Base-by-base conservation (phyloP, 2,888 invertebrate species). In the Heliconius aoede region DNA sequence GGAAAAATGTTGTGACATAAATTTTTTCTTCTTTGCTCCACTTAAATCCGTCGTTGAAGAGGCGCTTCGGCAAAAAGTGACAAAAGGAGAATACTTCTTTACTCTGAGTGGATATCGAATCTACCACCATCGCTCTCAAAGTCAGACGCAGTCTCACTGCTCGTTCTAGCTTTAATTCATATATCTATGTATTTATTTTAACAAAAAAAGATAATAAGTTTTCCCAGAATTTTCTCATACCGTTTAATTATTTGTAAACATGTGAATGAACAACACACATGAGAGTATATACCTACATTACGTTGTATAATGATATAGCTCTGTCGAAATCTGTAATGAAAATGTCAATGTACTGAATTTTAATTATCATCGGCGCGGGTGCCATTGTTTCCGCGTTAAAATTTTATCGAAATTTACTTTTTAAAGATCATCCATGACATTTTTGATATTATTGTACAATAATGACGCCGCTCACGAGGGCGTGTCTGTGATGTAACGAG, bases 271-370 rank as follows among this genome's bases (percentile, higher is more conserved):
- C 28, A 1, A 30, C n/a, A 30, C 30, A 15, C 15, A n/a, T 30
- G n/a, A n/a, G n/a, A n/a, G 9, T 51, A 51, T n/a, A 9, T 51
- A 21, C 21, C 51, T 21, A 51, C 46, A 46, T n/a, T 46, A 46
- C 8, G 51, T 51, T 21, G 3, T 51, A 51, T 9, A 21, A 8
- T 3, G 3, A 30, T 69, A 51, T n/a, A 15, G 69, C 30, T 68
- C 21, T 69, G 55, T 69, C 15, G 55, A 68, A 67, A 67, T 51
- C 21, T 28, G 28, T 69, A 55, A 69, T 55, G 69, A 55, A 69
- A 69, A 69, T 69, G 69, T 51, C 69, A 69, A 69, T 55, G 30
- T 69, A 69, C 55, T 55, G 69, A 55, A 69, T 69, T 68, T 51
- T 30, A 68, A 51, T 68, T 68, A 68, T 68, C 68, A n/a, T 21